Conservation (phyloP, 1,140 invertebrate genomes). For the Ceratina australensis region DNA sequence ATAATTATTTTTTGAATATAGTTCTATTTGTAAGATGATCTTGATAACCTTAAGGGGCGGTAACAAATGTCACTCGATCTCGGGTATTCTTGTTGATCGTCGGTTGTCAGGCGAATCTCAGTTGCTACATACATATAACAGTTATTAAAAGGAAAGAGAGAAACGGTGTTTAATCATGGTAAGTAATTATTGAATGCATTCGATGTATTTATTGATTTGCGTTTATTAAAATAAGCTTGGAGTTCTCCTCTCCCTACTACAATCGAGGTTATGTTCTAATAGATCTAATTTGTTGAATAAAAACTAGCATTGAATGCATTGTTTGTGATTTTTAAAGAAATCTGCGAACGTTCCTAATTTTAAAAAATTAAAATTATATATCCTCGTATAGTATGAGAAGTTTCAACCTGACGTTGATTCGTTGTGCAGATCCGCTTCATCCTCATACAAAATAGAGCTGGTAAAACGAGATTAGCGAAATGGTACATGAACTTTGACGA, state of each 20-base stretch:
- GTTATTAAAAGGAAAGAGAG: background rate
- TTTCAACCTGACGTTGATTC: too few relatives aligned
- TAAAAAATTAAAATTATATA: too few relatives aligned
- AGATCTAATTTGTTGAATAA: too few relatives aligned
- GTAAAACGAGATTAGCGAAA: constrained; percentile 99
- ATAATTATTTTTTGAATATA: background rate
- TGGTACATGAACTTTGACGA: constrained; percentile 99
- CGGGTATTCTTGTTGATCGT: constrained; percentile 15
- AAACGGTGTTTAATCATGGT: constrained; percentile 24
- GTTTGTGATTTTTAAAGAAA: too few relatives aligned
- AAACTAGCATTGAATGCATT: too few relatives aligned
- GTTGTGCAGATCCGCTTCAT: constrained; percentile 96
- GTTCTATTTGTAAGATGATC: background rate
- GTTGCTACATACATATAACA: constrained; percentile 1
- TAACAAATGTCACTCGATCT: constrained; percentile 31
- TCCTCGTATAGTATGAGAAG: too few relatives aligned
- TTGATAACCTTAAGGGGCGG: constrained; percentile 17
- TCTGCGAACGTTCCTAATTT: too few relatives aligned
- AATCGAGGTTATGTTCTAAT: background rate
- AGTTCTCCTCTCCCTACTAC: background rate
- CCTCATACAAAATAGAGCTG: constrained; percentile 99
- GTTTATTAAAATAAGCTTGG: too few relatives aligned
- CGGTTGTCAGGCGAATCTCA: constrained; percentile 25
- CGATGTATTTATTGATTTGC: too few relatives aligned
- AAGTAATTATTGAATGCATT: constrained; percentile 15